Evolutionary conservation across 2,113 vertebrate species (phyloP), one percentile per base, ranked within the genome.

Genomic region (Siphamia tubifer): DNA sequence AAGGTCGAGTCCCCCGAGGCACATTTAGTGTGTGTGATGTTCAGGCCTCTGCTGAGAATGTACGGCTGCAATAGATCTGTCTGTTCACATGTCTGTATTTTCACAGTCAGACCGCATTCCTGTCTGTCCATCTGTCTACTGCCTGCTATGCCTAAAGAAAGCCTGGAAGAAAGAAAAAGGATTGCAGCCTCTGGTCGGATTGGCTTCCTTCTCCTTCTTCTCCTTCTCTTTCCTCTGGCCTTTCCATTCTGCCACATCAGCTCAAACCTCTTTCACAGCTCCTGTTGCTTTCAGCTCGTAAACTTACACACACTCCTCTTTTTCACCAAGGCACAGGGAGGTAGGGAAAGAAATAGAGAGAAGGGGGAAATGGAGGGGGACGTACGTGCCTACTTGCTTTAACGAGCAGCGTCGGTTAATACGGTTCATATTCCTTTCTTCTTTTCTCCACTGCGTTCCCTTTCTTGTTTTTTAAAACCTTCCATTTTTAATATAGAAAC

Each of bases 231-330:
- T 74, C 53, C 28, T 27, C 5, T 58, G 54, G 77, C 74, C 58
- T 79, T 82, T 87, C 65, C 36, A 36, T 84, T 80, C 73, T 69
- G 74, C 87, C 73, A 85, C 84, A 81, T 87, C 83, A 86, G 83
- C 83, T 77, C 64, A 85, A 90, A 89, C 77, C 71, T 77, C 77
- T 83, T 88, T 87, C 70, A 79, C 83, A 80, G 88, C 89, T 90
- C 83, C 84, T 89, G 84, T 89, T 90, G 87, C 87, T 87, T 83
- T 85, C 83, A 78, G 81, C 89, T 88, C 81, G 16, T 89, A 87
- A 86, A 87, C 77, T 63, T 52, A 72, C 61, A 64, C 77, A 76
- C 79, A 79, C 65, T 63, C 35, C 23, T 63, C 67, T 68, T 70
- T 71, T 65, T 62, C 63, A 48, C 52, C 30, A 10, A 35, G 35